Percentiles rank a stretch among this genome's conserved stretches.
Evolutionary conservation across 2,113 vertebrate species (phyloP).

Genomic region (Cercocebus atys): DNA sequence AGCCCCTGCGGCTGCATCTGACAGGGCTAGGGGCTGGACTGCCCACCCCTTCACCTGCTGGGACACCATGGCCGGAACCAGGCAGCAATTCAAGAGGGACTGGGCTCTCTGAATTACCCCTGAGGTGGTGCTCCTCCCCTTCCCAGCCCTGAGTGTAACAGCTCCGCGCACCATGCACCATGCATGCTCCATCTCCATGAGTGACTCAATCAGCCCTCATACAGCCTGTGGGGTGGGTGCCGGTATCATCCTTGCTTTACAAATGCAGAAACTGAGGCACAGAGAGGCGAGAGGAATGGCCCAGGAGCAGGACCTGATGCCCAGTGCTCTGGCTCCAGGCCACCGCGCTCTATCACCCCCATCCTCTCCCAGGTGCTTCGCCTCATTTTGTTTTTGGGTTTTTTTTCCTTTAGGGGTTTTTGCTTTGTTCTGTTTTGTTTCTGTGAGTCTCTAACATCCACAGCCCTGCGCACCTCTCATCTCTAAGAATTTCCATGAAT

Average conservation of each 20-base stretch:
- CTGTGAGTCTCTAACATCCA: background rate
- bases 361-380: background rate
- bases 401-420: no score
- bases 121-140: rapidly evolving
- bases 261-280: background rate
- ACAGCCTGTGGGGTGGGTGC: rapidly evolving
- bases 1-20: background rate
- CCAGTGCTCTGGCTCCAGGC: background rate
- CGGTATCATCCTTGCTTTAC: background rate
- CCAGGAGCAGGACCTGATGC: background rate
- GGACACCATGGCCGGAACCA: background rate
- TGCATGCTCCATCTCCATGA: rapidly evolving
- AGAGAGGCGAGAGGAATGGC: background rate
- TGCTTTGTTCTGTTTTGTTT: background rate
- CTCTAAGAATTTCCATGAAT: background rate
- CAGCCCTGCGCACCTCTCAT: rapidly evolving
- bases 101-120: background rate
- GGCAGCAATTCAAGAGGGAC: background rate
- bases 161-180: rapidly evolving
- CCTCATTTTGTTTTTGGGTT: no score
- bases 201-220: background rate
- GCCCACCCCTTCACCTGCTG: rapidly evolving
- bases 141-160: rapidly evolving
- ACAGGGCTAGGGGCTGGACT: background rate
- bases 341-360: rapidly evolving